Evolutionary conservation across 2,797 vertebrate species (phyloP).

Genomic region (Ptychobarbus kaznakovi): DNA sequence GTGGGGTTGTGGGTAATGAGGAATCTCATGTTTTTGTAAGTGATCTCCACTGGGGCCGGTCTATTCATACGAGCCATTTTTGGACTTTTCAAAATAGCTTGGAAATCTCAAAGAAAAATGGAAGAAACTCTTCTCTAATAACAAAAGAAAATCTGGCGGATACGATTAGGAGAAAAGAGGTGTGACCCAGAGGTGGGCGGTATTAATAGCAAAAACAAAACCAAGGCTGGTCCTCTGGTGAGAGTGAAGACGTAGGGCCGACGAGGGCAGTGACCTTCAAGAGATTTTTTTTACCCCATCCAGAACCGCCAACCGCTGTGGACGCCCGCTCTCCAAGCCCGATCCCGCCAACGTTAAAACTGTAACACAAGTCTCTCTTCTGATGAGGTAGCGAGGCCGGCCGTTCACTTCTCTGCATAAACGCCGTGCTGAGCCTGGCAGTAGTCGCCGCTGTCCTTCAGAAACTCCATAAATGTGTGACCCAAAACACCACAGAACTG

Average conservation of each 20-base stretch:
- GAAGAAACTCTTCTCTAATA: slow-evolving; percentile 67
- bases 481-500: slow-evolving; percentile 99
- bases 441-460: slow-evolving; percentile 99
- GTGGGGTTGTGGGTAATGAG: slow-evolving; percentile 99
- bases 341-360: slow-evolving; percentile 85
- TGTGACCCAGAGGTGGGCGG: slow-evolving; percentile 48
- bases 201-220: slow-evolving; percentile 45
- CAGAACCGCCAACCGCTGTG: slow-evolving; percentile 89
- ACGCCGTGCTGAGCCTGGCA: slow-evolving; percentile 99
- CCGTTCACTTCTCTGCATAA: slow-evolving; percentile 99
- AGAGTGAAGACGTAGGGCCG: slow-evolving; percentile 91
- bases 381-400: slow-evolving; percentile 85
- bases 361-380: slow-evolving; percentile 82
- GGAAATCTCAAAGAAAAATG: slow-evolving; percentile 60
- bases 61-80: slow-evolving; percentile 99
- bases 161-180: slow-evolving; percentile 62
- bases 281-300: slow-evolving; percentile 93
- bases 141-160: slow-evolving; percentile 63
- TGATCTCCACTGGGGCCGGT: slow-evolving; percentile 99
- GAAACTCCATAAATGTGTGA: slow-evolving; percentile 99
- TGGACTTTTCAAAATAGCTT: slow-evolving; percentile 64
- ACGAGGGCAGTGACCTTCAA: slow-evolving; percentile 92
- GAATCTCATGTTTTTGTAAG: slow-evolving; percentile 99
- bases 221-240: slow-evolving; percentile 87
- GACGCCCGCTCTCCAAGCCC: slow-evolving; percentile 84